Percentiles rank a stretch among this genome's conserved stretches.
Conservation (phyloP, 2,113 vertebrate genomes). For the Tachysurus vachellii region DNA sequence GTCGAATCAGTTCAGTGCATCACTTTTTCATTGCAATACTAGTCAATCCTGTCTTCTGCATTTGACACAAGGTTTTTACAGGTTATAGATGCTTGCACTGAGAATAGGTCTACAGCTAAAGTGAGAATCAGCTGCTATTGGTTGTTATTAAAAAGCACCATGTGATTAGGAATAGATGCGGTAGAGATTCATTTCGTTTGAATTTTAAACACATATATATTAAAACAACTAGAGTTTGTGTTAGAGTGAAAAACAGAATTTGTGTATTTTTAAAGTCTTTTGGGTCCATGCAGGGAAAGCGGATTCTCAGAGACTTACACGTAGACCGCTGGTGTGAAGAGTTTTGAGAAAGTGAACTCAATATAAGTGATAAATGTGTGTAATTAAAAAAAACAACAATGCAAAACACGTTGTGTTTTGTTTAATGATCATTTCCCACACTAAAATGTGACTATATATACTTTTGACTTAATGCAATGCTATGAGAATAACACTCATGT, state of each 20-base stretch:
- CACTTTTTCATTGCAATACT: no score
- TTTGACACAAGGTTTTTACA: no score
- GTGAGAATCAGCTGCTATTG: no score
- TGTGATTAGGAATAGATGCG: not conserved
- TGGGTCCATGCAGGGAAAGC: not conserved
- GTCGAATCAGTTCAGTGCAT: not conserved
- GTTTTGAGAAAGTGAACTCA: not conserved
- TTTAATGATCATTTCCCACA: not conserved
- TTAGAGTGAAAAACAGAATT: no score
- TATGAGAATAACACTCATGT: not conserved
- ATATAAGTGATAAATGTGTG: not conserved
- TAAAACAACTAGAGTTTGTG: no score
- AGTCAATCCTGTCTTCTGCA: no score
- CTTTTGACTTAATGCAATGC: not conserved
- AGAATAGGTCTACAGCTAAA: no score
- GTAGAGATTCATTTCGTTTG: no score
- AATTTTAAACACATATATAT: no score
- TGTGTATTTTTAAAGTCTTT: not conserved
- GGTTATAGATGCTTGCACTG: no score
- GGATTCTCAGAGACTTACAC: not conserved
- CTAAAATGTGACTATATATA: not conserved
- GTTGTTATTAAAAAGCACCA: not conserved
- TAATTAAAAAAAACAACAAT: not conserved
- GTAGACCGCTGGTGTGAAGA: not conserved
- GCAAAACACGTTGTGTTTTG: not conserved